Evolutionary conservation across 2,113 vertebrate species (phyloP), one percentile per base, ranked within the genome.

Genomic region (Mus pahari): DNA sequence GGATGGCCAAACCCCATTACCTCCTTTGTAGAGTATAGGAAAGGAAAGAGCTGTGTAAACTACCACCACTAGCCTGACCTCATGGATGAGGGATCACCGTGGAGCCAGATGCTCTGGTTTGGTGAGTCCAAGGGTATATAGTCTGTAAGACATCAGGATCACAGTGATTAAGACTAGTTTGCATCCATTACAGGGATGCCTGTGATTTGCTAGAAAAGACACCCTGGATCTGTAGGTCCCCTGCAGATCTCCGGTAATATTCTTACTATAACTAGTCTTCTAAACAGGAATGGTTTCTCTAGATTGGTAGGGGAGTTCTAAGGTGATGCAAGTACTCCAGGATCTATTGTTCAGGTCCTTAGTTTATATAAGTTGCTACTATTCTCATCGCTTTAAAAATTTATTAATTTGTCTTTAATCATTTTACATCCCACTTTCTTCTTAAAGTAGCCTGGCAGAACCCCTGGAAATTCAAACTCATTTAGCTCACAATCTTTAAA

Each of bases 401-500:
- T 33, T 68, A 68, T 68, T 68, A 14, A 68, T 33, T 68, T 31
- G 8, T 31, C 31, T 33, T 68, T 68, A 68, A 33, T 68, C 31
- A 6, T 13, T 68, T 68, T 33, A 68, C 12, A 14, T 68, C 13
- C 31, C 5, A 5, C 31, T 33, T 68, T 68, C 31, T 68, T 33
- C 28, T 95, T 36, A 84, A 26, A 75, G 45, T 90, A 64, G 39
- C 89, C 39, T 64, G 58, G 88, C 68, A 95, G 53, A 90, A 70
- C 9, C 28, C n/a, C 36, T 17, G 12, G 31, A 94, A 81, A 94
- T 96, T 11, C 94, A 94, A 86, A 88, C 39, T 17, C 31, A 22
- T 39, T 39, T 73, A 94, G 92, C 91, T 92, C 33, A 71, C 62
- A 90, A 9, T 28, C 70, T 73, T 93, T 91, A 55, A 92, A 53